phyloP scores from a whole-genome alignment of 2,888 invertebrate species.

The Anodontia alba region DNA sequence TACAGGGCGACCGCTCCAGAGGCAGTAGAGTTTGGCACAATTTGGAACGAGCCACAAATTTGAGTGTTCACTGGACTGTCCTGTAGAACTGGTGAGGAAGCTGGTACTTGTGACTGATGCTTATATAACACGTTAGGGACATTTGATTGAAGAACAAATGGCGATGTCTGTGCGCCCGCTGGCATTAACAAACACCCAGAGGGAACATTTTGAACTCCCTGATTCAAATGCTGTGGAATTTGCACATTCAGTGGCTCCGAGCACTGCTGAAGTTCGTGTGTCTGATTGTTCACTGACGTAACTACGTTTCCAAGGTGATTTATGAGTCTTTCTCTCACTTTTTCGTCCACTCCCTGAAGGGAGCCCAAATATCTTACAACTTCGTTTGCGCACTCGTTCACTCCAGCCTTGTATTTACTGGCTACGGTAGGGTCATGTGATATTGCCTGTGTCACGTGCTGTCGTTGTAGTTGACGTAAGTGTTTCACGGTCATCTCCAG shows the following conservation, averaged over 20 bases:
- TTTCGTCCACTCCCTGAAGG: slow-evolving; percentile 72
- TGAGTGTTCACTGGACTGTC: slow-evolving; percentile 37
- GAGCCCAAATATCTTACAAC: slow-evolving; percentile 79
- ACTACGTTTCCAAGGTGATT: slow-evolving; percentile 78
- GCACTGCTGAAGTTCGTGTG: slow-evolving; percentile 35
- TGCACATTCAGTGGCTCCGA: slow-evolving; percentile 71
- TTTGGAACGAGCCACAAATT: slow-evolving; percentile 68
- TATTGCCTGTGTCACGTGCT: slow-evolving; percentile 70
- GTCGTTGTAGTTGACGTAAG: slow-evolving; percentile 76
- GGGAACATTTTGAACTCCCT: slow-evolving; percentile 34
- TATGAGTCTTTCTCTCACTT: slow-evolving; percentile 75
- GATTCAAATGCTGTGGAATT: slow-evolving; percentile 60
- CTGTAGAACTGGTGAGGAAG: slow-evolving; percentile 40
- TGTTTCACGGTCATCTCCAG: slow-evolving; percentile 84
- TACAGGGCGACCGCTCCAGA: slow-evolving; percentile 48
- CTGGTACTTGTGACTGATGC: slow-evolving; percentile 19
- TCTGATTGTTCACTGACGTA: slow-evolving; percentile 47
- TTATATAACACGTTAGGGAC: slow-evolving; percentile 21
- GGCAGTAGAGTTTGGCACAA: slow-evolving; percentile 55
- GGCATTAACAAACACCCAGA: slow-evolving; percentile 59
- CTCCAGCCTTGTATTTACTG: slow-evolving; percentile 79
- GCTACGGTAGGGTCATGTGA: slow-evolving; percentile 71
- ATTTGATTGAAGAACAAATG: slow-evolving; percentile 45
- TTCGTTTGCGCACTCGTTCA: slow-evolving; percentile 81
- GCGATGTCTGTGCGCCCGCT: slow-evolving; percentile 51